Conservation (phyloP, 2,888 invertebrate species). For the Dicranocentrus wangi region DNA sequence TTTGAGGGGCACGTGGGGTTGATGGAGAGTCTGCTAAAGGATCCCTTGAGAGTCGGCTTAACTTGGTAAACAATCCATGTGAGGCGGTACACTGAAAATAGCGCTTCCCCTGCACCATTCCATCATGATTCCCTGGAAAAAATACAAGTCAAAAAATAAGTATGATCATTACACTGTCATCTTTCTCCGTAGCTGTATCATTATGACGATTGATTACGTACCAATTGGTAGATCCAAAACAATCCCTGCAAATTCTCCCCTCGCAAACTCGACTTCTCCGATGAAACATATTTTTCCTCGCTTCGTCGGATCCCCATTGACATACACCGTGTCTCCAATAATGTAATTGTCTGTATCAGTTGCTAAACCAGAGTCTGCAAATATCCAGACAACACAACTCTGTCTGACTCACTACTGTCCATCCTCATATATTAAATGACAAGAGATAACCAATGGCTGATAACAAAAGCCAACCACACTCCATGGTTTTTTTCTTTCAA, state of each 20-base stretch:
- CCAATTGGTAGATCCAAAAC: constrained; percentile 96
- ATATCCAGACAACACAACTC: background rate
- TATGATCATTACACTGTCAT: too few relatives aligned
- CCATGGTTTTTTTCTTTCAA: too few relatives aligned
- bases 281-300: constrained; percentile 94
- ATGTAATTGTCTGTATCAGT: constrained; percentile 86
- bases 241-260: constrained; percentile 98
- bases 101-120: constrained; percentile 91
- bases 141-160: constrained; percentile 9
- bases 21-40: constrained; percentile 77
- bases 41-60: constrained; percentile 87
- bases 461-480: too few relatives aligned
- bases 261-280: constrained; percentile 96
- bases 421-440: too few relatives aligned
- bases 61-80: constrained; percentile 92
- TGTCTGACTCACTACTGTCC: too few relatives aligned
- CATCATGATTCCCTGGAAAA: constrained; percentile 93
- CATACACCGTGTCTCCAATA: constrained; percentile 95
- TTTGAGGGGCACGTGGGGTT: constrained; percentile 51
- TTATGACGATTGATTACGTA: too few relatives aligned
- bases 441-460: too few relatives aligned
- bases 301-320: constrained; percentile 85
- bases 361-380: constrained; percentile 48
- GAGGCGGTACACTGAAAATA: constrained; percentile 96
- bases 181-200: too few relatives aligned